A percentile compares a stretch with the other conserved stretches of the same genome.
phyloP scores from a whole-genome alignment of 2,113 vertebrate species.

The Aviceda subcristata region DNA sequence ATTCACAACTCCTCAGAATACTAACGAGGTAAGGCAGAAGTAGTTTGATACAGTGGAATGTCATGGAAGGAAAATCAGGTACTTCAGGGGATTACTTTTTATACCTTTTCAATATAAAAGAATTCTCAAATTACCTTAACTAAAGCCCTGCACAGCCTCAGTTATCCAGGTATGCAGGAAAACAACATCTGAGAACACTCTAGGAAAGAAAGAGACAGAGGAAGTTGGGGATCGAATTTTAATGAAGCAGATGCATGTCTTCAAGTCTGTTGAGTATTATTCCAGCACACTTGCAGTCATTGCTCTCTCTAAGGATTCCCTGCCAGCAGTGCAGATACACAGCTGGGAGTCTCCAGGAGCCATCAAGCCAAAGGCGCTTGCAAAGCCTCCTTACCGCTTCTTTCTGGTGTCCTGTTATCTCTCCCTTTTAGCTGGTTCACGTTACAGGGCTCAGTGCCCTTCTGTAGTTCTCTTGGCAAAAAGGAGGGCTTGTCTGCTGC shows the following conservation, averaged over 20 bases:
- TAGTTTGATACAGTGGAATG: neutral
- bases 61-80: conserved; percentile 12
- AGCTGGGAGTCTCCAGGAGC: neutral
- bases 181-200: neutral
- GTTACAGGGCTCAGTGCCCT: neutral
- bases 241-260: neutral
- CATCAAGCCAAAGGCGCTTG: neutral
- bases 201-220: neutral
- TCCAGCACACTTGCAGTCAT: neutral
- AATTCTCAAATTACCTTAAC: conserved; percentile 46
- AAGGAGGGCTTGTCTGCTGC: neutral
- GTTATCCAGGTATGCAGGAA: neutral
- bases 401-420: accelerated
- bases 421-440: neutral
- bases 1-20: neutral
- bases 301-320: neutral
- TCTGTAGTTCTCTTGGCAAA: neutral
- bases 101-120: conserved; percentile 32
- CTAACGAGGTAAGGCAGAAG: conserved; percentile 10
- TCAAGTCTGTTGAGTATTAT: neutral
- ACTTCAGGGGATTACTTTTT: conserved; percentile 27
- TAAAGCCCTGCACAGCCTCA: neutral
- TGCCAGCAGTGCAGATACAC: neutral
- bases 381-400: neutral
- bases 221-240: neutral